Base-by-base conservation (phyloP, 2,113 vertebrate species). In the Melanostigma gelatinosum region DNA sequence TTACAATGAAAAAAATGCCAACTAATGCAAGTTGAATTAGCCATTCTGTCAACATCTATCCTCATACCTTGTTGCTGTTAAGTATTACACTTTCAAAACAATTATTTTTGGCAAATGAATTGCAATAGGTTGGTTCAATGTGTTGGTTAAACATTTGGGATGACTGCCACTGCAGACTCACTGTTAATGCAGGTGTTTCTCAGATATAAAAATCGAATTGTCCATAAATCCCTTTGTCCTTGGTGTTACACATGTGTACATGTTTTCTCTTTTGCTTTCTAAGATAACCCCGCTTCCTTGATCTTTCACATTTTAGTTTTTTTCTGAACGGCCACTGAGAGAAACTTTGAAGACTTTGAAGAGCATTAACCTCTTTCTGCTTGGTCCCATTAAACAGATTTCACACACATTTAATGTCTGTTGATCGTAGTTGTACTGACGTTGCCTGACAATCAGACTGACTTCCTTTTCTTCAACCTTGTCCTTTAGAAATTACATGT, bases 1-100 rank as follows among this genome's bases (percentile, higher is more conserved):
- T 72, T 29, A n/a, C 68, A 46, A 32, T 20, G 46, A 38, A 78
- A 63, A 50, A 64, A 71, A 69, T 15, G 15, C 32, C 4, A 24
- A 16, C 16, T 2, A 50, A 36, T 44, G 32, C 63, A 74, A 69
- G 22, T 36, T 44, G 12, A 16, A 38, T 36, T 22, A 55, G 16
- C 6, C 16, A 64, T 3, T 52, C 18, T 57, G 13, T 46, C 20
- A 34, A 40, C 20, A 27, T 13, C n/a, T 8, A 50, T 27, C 15
- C 32, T 34, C 10, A 24, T 40, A 68, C 42, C 3, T 15, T 58
- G n/a, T 44, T 46, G 27, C 9, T 62, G 34, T 62, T 20, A 57
- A 29, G n/a, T 77, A 13, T 20, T 29, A 40, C n/a, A 48, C n/a
- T 57, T 71, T 16, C 1, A 55, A 38, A 48, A 54, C 15, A 27